Evolutionary conservation across 92 coral and sea anemone species (phyloP).

Genomic region (Parazoanthus darwini): DNA sequence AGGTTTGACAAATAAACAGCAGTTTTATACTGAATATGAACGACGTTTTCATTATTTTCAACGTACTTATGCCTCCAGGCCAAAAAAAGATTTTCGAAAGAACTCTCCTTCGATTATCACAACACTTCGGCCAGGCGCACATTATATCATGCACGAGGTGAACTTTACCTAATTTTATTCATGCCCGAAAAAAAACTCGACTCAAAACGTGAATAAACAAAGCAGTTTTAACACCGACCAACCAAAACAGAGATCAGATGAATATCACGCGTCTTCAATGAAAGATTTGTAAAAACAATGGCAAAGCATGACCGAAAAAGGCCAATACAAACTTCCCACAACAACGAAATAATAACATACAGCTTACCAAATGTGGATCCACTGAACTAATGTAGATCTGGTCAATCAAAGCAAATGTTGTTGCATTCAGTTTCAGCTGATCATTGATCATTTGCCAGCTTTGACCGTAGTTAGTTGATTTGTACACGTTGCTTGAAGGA

Average conservation of each 20-base stretch:
- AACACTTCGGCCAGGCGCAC: neutral
- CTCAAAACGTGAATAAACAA: neutral
- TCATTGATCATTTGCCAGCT: conserved; percentile 28
- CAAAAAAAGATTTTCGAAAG: neutral
- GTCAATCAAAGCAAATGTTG: conserved; percentile 38
- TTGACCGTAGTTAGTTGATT: conserved; percentile 11
- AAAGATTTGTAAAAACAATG: conserved; percentile 20
- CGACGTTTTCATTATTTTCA: neutral
- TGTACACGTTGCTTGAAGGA: conserved; percentile 31
- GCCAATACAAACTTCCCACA: neutral
- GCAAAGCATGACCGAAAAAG: conserved; percentile 1
- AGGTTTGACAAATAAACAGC: neutral
- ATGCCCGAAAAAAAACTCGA: neutral
- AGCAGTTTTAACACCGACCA: neutral
- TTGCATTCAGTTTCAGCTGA: conserved; percentile 19
- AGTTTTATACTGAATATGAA: neutral
- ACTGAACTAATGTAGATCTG: conserved; percentile 24
- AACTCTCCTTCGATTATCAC: neutral
- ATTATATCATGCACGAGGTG: neutral
- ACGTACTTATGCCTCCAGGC: conserved; percentile 5
- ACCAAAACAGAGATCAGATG: conserved; percentile 4
- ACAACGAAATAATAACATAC: neutral
- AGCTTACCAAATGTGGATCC: conserved; percentile 34
- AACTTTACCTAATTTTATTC: neutral
- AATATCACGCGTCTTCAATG: conserved; percentile 24